Base-by-base conservation (phyloP, 2,888 invertebrate species). In the Belgica antarctica region DNA sequence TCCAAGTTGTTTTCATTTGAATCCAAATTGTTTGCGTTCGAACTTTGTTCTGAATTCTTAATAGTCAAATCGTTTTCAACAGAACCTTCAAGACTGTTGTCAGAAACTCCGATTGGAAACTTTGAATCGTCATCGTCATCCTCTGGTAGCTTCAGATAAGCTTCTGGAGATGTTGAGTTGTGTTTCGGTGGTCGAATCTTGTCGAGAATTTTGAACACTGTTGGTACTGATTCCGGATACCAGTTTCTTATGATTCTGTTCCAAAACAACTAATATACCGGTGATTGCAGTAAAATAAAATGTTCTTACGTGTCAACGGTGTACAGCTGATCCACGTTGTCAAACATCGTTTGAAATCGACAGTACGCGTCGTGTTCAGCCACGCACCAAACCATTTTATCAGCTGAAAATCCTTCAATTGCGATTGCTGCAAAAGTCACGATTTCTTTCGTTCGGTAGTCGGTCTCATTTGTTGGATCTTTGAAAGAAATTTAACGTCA, bases 261-360 rank as follows among this genome's bases (percentile, higher is more conserved):
- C 8, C 10, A 25, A 25, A 59, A 10, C 15, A 27, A 27, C 25
- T 3, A 59, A 5, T 27, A 27, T 27, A 3, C 46, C 12, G 4
- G 25, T 52, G 5, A 52, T 5, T 52, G 15, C 3, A 22, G 8
- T 8, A 52, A 52, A 19, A 24, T 22, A 19, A 17, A 7, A 15
- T 57, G 15, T n/a, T 27, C 59, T 25, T 27, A 59, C 59, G 25
- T 25, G 27, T 62, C 62, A 5, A 62, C 15, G 1, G 62, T 15
- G n/a, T 34, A 62, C 17, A 2, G 8, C n/a, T 62, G 62, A 17
- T 62, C 62, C 2, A 62, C 15, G 15, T 2, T 34, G 17, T 62
- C 62, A 15, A 62, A 36, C 62, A 62, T 62, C 8, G 12, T 7
- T 25, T 62, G 62, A 15, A 62, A 62, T n/a, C 62, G 10, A 22